phyloP scores from a whole-genome alignment of 2,113 vertebrate genomes.

The Piliocolobus tephrosceles region DNA sequence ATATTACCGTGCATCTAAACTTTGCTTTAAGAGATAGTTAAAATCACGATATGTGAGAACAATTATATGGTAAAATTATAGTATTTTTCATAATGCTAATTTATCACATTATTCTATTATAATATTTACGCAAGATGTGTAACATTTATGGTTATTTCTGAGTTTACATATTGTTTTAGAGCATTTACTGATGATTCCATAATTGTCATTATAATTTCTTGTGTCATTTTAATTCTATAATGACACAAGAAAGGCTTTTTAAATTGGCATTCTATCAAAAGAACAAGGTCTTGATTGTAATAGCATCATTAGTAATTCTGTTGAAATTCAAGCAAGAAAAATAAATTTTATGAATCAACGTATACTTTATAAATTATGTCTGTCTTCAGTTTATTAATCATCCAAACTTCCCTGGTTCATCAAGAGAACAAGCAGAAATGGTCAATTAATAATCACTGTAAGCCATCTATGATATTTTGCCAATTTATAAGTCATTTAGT shows the following conservation, averaged over 20 bases:
- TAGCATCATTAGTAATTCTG: background rate
- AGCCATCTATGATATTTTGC: background rate
- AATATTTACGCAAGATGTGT: background rate
- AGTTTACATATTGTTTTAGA: slow-evolving; percentile 2
- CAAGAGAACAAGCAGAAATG: background rate
- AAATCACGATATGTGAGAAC: background rate
- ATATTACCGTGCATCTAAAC: background rate
- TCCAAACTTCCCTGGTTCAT: background rate
- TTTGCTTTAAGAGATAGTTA: background rate
- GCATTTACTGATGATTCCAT: background rate
- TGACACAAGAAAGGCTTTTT: background rate
- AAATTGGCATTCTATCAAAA: background rate
- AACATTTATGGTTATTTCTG: background rate
- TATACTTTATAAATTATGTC: background rate
- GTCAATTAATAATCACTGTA: background rate
- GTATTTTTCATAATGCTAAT: background rate
- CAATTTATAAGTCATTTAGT: background rate
- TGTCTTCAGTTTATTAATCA: background rate
- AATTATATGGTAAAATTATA: background rate
- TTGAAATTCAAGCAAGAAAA: background rate
- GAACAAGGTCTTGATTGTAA: background rate
- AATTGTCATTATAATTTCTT: too few species aligned
- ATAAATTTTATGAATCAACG: background rate
- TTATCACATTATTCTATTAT: background rate
- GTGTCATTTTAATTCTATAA: background rate